phyloP scores from a whole-genome alignment of 2,888 invertebrate species.

The Drosophila mulleri region DNA sequence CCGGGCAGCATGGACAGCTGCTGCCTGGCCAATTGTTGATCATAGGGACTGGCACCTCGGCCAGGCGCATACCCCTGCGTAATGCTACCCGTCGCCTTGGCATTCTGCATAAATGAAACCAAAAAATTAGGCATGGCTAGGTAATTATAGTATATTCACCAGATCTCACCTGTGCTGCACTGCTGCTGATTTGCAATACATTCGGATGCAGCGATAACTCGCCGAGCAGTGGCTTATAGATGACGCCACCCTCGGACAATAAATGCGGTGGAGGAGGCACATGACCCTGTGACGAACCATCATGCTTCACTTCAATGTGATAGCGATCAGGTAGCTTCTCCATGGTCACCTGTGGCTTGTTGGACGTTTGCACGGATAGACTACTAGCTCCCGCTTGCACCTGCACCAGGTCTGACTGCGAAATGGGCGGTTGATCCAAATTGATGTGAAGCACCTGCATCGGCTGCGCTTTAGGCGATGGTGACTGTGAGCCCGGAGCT shows the following conservation, averaged over 20 bases:
- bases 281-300: slow-evolving; percentile 72
- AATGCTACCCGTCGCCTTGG: slow-evolving; percentile 93
- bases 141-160: neutral
- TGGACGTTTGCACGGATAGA: slow-evolving; percentile 69
- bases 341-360: slow-evolving; percentile 84
- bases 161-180: slow-evolving; percentile 73
- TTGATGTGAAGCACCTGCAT: slow-evolving; percentile 84
- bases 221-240: slow-evolving; percentile 82
- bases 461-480: slow-evolving; percentile 78
- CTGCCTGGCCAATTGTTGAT: slow-evolving; percentile 78
- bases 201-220: slow-evolving; percentile 83
- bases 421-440: slow-evolving; percentile 82
- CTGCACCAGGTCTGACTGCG: slow-evolving; percentile 74
- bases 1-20: slow-evolving; percentile 81
- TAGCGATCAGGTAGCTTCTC: slow-evolving; percentile 84
- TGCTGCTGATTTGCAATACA: slow-evolving; percentile 82
- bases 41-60: slow-evolving; percentile 84
- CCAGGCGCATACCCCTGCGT: slow-evolving; percentile 94
- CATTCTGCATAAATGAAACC: slow-evolving; percentile 85
- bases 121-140: neutral
- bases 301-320: slow-evolving; percentile 84
- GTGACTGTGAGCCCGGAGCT: slow-evolving; percentile 72
- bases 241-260: slow-evolving; percentile 82
- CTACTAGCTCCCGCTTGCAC: slow-evolving; percentile 54
- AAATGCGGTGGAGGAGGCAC: slow-evolving; percentile 79